Conservation (phyloP, 2,888 invertebrate species). For the Leucozona laternaria region DNA sequence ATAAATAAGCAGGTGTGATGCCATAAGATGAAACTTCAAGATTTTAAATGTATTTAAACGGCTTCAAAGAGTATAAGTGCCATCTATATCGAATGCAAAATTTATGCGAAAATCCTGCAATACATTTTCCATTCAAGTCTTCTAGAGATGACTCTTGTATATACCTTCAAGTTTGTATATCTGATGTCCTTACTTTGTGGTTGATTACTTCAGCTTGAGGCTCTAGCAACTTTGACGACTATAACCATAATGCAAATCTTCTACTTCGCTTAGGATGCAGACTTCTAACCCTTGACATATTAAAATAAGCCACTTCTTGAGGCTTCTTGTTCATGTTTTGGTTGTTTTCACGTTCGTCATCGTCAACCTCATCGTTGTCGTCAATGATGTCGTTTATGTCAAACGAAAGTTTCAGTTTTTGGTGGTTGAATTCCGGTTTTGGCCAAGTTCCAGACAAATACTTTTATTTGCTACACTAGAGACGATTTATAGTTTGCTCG, state of each 20-base stretch:
- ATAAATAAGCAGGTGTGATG: neutral
- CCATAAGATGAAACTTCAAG: neutral
- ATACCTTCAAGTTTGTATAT: neutral
- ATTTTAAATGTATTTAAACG: neutral
- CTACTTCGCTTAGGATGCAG: neutral
- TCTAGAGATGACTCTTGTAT: neutral
- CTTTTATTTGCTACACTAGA: neutral
- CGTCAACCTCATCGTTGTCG: constrained; percentile 2
- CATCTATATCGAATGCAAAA: neutral
- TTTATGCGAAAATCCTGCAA: neutral
- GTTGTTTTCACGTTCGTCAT: constrained; percentile 1
- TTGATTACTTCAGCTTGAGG: neutral
- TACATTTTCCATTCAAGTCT: neutral
- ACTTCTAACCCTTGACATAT: constrained; percentile 29
- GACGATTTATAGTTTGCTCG: constrained; percentile 13
- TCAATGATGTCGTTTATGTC: constrained; percentile 30
- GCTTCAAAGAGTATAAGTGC: neutral
- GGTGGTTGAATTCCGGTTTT: constrained; percentile 35
- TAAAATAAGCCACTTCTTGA: constrained; percentile 37
- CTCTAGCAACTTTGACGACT: neutral
- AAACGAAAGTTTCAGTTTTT: constrained; percentile 29
- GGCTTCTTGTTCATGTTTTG: constrained; percentile 13
- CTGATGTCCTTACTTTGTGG: constrained; percentile 22
- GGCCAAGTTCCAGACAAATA: constrained; percentile 51
- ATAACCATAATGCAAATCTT: constrained; percentile 14